Evolutionary conservation across 1,140 invertebrate species (phyloP).

Genomic region (Diorhabda sublineata): DNA sequence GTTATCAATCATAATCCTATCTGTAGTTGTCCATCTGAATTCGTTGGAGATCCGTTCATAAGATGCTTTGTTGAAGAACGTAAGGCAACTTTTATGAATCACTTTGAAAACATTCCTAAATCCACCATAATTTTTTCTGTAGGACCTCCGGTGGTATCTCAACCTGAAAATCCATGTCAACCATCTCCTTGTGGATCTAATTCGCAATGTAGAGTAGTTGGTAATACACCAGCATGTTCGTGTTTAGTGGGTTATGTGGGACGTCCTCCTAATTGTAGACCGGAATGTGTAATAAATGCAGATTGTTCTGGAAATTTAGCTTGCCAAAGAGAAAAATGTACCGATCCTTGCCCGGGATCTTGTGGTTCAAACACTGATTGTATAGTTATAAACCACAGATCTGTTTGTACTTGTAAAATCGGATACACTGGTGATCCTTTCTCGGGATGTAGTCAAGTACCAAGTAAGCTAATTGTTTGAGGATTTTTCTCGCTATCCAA

Average conservation of each 20-base stretch:
- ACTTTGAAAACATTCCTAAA: slow-evolving; percentile 5
- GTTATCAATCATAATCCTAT: slow-evolving; percentile 63
- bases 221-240: slow-evolving; percentile 58
- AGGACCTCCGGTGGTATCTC: slow-evolving; percentile 41
- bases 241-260: slow-evolving; percentile 57
- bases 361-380: slow-evolving; percentile 61
- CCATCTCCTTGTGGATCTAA: slow-evolving; percentile 65
- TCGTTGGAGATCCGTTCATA: slow-evolving; percentile 70
- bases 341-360: slow-evolving; percentile 57
- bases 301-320: slow-evolving; percentile 60
- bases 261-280: slow-evolving; percentile 59
- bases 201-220: slow-evolving; percentile 57
- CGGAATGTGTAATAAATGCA: slow-evolving; percentile 61
- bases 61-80: slow-evolving; percentile 57
- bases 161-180: slow-evolving; percentile 52
- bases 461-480: slow-evolving; percentile 41
- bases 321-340: slow-evolving; percentile 62
- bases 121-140: slow-evolving; percentile 7
- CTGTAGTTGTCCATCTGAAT: slow-evolving; percentile 62
- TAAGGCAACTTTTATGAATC: slow-evolving; percentile 43
- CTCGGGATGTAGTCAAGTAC: slow-evolving; percentile 52
- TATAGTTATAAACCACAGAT: slow-evolving; percentile 58
- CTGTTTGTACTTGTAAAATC: slow-evolving; percentile 56
- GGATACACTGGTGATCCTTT: slow-evolving; percentile 62
- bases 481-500: background rate